phyloP scores from a whole-genome alignment of 2,797 vertebrate species.

The Cyprinella venusta region DNA sequence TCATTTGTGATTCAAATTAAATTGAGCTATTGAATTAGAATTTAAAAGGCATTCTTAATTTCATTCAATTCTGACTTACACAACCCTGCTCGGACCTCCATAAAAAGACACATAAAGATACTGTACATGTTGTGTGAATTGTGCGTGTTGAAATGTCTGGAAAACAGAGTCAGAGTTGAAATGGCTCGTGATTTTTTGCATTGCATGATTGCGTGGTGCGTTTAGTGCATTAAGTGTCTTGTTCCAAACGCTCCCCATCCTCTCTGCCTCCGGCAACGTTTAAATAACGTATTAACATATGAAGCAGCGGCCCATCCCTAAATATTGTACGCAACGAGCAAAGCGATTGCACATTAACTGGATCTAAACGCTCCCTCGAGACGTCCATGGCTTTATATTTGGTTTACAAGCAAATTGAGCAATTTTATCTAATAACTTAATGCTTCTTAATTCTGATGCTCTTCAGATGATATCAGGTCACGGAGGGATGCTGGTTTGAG shows the following conservation, averaged over 20 bases:
- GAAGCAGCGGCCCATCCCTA: constrained; percentile 52
- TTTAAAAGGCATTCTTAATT: constrained; percentile 1
- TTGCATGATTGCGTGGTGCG: not conserved
- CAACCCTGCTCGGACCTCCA: not conserved
- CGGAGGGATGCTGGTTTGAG: not conserved
- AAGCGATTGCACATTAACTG: not conserved
- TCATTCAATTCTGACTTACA: not conserved
- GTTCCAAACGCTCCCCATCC: constrained; percentile 31
- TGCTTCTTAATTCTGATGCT: not conserved
- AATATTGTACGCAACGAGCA: constrained; percentile 42
- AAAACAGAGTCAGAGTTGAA: not conserved
- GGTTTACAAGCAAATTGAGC: constrained; percentile 4
- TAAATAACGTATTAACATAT: constrained; percentile 20
- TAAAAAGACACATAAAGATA: not conserved
- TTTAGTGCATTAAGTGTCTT: not conserved
- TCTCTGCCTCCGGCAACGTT: constrained; percentile 51
- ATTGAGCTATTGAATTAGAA: not conserved
- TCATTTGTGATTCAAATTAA: not conserved
- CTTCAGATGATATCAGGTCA: constrained; percentile 16
- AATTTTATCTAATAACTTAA: constrained; percentile 22
- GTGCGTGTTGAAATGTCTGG: not conserved
- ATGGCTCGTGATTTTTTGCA: not conserved
- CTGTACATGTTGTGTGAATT: not conserved
- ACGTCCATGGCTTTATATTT: not conserved
- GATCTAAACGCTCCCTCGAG: constrained; percentile 28